Evolutionary conservation across 2,888 invertebrate genomes (phyloP).

Genomic region (Isotomurus palustris): DNA sequence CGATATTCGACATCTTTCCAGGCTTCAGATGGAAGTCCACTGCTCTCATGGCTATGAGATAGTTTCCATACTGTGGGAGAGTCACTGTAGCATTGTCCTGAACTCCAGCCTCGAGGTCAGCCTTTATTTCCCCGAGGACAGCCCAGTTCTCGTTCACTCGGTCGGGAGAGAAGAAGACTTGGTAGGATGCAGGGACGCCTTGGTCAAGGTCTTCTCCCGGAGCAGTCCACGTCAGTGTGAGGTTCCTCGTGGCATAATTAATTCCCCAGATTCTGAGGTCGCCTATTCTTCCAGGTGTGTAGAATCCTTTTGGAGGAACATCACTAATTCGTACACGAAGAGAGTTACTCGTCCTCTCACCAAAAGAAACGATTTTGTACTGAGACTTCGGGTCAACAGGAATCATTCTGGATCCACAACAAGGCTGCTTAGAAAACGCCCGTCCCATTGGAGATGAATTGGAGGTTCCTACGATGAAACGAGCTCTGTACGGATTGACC

Average conservation of each 20-base stretch:
- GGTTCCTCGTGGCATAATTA: constrained; percentile 51
- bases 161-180: constrained; percentile 40
- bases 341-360: constrained; percentile 41
- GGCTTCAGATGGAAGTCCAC: constrained; percentile 25
- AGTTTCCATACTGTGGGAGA: constrained; percentile 39
- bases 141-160: constrained; percentile 39
- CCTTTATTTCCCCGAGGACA: constrained; percentile 34
- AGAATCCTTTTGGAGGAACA: constrained; percentile 39
- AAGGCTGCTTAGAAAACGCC: constrained; percentile 25
- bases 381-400: constrained; percentile 43
- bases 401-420: constrained; percentile 39
- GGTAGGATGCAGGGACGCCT: constrained; percentile 42
- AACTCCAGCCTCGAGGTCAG: constrained; percentile 43
- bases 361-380: constrained; percentile 44
- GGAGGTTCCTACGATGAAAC: constrained; percentile 33
- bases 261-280: constrained; percentile 51
- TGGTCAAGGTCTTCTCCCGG: constrained; percentile 53
- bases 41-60: constrained; percentile 30
- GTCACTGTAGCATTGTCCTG: constrained; percentile 42
- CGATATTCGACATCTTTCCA: constrained; percentile 43
- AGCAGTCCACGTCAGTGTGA: constrained; percentile 58
- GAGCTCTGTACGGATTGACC: constrained; percentile 43
- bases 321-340: constrained; percentile 39
- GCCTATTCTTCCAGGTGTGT: constrained; percentile 55
- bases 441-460: background rate